Evolutionary conservation across 2,888 invertebrate genomes (phyloP).

Genomic region (Cheilosia variabilis): DNA sequence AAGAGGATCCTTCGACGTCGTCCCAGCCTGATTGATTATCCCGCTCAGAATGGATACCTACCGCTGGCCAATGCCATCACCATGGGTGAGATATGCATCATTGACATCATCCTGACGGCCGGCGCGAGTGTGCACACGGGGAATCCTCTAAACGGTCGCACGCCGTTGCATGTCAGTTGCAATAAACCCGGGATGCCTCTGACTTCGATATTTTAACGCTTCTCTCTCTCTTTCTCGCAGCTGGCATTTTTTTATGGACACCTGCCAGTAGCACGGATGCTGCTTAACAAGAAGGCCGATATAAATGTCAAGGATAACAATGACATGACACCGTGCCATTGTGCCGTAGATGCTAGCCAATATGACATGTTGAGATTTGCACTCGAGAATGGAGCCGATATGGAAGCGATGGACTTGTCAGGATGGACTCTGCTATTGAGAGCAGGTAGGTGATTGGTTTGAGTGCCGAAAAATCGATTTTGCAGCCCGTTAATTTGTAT

Average conservation of each 20-base stretch:
- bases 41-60: constrained; percentile 81
- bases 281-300: constrained; percentile 82
- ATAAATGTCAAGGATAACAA: constrained; percentile 81
- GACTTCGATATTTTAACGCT: constrained; percentile 24
- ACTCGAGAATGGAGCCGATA: constrained; percentile 81
- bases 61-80: constrained; percentile 82
- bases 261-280: constrained; percentile 81
- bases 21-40: constrained; percentile 80
- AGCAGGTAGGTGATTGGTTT: constrained; percentile 77
- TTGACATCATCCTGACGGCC: constrained; percentile 81
- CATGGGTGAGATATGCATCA: constrained; percentile 81
- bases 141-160: constrained; percentile 80
- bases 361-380: constrained; percentile 82
- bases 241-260: constrained; percentile 82
- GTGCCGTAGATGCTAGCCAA: constrained; percentile 82
- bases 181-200: constrained; percentile 23
- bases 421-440: constrained; percentile 82
- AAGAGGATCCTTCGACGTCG: constrained; percentile 81
- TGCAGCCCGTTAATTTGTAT: constrained; percentile 46
- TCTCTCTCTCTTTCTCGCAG: constrained; percentile 74
- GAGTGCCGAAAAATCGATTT: constrained; percentile 37
- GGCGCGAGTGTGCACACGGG: constrained; percentile 81
- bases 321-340: constrained; percentile 82
- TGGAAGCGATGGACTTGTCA: constrained; percentile 80
- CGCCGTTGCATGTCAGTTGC: constrained; percentile 81